Base-by-base conservation (phyloP, 2,797 vertebrate genomes). In the Amblyopsis hoosieri region DNA sequence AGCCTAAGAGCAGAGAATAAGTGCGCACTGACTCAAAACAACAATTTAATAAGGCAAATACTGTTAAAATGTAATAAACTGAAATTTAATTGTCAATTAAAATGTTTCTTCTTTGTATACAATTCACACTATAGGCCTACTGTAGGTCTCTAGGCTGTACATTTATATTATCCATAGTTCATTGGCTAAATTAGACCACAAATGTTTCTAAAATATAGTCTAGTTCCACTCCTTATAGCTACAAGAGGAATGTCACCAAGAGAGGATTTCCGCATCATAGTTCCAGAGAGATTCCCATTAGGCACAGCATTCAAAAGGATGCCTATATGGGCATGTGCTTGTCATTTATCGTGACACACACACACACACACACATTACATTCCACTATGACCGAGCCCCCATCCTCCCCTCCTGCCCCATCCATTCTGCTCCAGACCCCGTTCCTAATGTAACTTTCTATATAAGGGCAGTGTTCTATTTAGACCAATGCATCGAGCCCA, bases 381-480 rank as follows among this genome's bases (percentile, higher is more conserved):
- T 89, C 85, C 78, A 64, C 60, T 7, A 55, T 64, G 58, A 51
- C 59, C 17, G 73, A 10, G 67, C 63, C 46, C 55, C 42, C 29
- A 31, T 12, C 33, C 46, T 52, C 52, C 19, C 15, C 11, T 66
- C 45, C 64, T 42, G 31, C 70, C 57, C 52, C 75, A 72, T 85
- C 83, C 78, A 70, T 76, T 58, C 80, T 72, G 69, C 63, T 66
- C 73, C 74, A 82, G 85, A 58, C 60, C 67, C 60, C 66, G 58
- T 78, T 61, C 72, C 84, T 67, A 85, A 78, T 91, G 90, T 81
- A 92, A 89, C 91, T 90, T 93, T 84, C 93, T 93, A 91, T 94
- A 93, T 93, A 94, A 92, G 93, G 92, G 88, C 85, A 92, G 72
- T 71, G 23, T 87, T 85, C 84, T 84, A 75, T 88, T 90, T 86